Evolutionary conservation across 2,113 vertebrate genomes (phyloP).

Genomic region (Notiomystis cincta): DNA sequence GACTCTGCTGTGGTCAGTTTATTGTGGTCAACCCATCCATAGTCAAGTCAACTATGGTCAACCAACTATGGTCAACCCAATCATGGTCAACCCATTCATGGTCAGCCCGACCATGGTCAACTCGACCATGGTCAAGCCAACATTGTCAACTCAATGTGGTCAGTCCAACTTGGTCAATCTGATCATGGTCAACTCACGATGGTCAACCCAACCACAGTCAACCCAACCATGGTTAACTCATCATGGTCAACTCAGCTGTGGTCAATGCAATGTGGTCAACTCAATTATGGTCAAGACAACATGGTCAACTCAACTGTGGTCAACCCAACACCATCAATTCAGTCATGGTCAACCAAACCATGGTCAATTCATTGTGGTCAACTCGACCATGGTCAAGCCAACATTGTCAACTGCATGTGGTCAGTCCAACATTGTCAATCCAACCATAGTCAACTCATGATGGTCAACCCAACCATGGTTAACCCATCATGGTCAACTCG

Average conservation of each 20-base stretch:
- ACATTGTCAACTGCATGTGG: no score
- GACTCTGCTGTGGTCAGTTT: no score
- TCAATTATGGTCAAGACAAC: neutral
- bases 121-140: neutral
- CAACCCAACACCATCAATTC: neutral
- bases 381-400: neutral
- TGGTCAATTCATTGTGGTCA: neutral
- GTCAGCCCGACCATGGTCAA: neutral
- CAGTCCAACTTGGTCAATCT: neutral
- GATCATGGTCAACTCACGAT: no score
- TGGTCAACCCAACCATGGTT: neutral
- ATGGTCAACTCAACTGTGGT: neutral
- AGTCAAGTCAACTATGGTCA: no score
- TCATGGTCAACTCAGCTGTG: neutral
- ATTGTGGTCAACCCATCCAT: no score
- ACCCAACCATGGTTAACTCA: neutral
- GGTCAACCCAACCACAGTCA: neutral
- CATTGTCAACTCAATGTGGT: no score
- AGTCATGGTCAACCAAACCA: neutral
- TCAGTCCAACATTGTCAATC: neutral
- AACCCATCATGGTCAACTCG: fast-evolving
- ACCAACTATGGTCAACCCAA: neutral
- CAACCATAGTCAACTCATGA: neutral
- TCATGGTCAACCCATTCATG: neutral
- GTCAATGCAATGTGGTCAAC: no score